Conservation (phyloP, 92 coral and sea anemone genomes). For the Muricea muricata region DNA sequence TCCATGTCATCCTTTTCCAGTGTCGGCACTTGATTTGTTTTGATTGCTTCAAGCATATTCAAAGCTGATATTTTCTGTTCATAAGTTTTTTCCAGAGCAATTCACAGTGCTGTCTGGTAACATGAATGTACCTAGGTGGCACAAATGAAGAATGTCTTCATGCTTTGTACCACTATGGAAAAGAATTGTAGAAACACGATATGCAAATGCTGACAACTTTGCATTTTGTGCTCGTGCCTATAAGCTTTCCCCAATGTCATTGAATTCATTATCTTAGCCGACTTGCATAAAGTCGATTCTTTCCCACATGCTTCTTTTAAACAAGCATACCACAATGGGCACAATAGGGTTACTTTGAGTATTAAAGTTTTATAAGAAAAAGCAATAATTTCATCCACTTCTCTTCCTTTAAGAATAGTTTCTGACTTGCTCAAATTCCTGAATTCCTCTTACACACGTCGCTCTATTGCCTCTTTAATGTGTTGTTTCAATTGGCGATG, state of each 20-base stretch:
- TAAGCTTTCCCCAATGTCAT: conserved; percentile 60
- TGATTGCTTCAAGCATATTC: conserved; percentile 24
- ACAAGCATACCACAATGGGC: conserved; percentile 65
- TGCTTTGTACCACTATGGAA: conserved; percentile 60
- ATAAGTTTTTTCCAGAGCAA: conserved; percentile 58
- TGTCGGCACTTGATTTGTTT: conserved; percentile 39
- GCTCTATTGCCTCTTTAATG: conserved; percentile 31
- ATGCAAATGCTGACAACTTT: conserved; percentile 66
- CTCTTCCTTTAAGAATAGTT: conserved; percentile 47
- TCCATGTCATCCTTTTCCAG: conserved; percentile 47
- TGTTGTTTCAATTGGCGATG: conserved; percentile 34
- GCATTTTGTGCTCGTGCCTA: conserved; percentile 62
- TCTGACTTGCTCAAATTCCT: conserved; percentile 52
- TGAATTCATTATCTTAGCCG: conserved; percentile 24
- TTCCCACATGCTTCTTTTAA: conserved; percentile 61
- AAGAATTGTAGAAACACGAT: conserved; percentile 61
- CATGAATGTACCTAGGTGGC: conserved; percentile 71
- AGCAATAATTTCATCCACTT: conserved; percentile 65
- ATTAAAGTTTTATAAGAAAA: conserved; percentile 54
- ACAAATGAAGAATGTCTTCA: conserved; percentile 52
- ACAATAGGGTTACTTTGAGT: conserved; percentile 48
- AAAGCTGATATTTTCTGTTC: conserved; percentile 52
- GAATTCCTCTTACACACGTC: conserved; percentile 52
- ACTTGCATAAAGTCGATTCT: not conserved
- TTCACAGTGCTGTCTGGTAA: conserved; percentile 46